phyloP scores from a whole-genome alignment of 2,113 vertebrate species.

The Erpornis zantholeuca region DNA sequence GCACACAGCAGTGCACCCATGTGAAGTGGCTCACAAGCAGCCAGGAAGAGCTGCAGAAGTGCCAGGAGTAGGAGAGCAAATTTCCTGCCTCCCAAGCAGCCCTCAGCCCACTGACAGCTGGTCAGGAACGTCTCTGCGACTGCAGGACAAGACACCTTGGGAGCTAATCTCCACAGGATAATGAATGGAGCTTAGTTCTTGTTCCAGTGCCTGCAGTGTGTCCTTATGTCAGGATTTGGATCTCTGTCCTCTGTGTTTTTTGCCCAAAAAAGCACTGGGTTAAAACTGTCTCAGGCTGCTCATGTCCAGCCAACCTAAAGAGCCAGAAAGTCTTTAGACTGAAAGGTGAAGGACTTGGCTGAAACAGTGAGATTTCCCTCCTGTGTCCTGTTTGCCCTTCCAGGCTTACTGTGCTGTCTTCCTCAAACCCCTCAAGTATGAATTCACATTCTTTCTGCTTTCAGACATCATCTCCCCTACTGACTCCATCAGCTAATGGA shows the following conservation, averaged over 20 bases:
- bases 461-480: not conserved
- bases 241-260: not conserved
- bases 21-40: not conserved
- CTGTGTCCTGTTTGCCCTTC: not conserved
- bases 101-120: not conserved
- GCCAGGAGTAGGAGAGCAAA: not conserved
- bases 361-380: not conserved
- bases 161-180: not conserved
- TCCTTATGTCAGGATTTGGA: not conserved
- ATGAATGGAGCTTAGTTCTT: not conserved
- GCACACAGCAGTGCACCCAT: not conserved
- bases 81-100: not conserved
- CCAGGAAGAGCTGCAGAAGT: not conserved
- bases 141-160: fast-evolving
- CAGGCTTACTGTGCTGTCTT: not conserved
- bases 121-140: not conserved
- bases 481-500: not conserved
- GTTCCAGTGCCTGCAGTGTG: not conserved
- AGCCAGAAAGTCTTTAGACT: not conserved
- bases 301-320: not conserved
- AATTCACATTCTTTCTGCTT: not conserved
- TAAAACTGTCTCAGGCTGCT: not conserved
- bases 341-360: not conserved
- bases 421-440: not conserved
- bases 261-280: not conserved